These are phyloP conservation scores for Leuciscus idus DNA, from an alignment of 2,113 vertebrate species.

Conservation along the genomic window DNA sequence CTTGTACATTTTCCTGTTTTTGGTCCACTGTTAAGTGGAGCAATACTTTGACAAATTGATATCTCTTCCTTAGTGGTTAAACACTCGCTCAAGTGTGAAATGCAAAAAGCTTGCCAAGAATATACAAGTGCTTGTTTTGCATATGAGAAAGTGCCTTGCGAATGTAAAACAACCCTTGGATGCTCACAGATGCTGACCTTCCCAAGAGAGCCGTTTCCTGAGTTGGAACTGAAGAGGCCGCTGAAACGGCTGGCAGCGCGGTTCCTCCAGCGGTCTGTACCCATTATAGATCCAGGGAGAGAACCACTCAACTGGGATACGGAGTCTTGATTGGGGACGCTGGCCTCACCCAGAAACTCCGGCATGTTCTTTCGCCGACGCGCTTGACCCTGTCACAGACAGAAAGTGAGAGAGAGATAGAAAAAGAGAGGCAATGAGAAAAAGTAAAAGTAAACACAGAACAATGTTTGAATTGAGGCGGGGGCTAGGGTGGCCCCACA, in stretches of 20 bases:
- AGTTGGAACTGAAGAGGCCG: slow-evolving; percentile 84
- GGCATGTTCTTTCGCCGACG: slow-evolving; percentile 92
- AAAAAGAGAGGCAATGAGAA: neutral
- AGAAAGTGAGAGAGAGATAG: neutral
- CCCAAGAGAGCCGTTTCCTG: slow-evolving; percentile 69
- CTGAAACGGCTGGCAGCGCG: slow-evolving; percentile 91
- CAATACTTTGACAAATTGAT: slow-evolving; percentile 14
- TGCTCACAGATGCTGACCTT: slow-evolving; percentile 83
- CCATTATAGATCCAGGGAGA: slow-evolving; percentile 68
- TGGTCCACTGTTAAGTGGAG: neutral
- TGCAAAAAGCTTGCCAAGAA: neutral
- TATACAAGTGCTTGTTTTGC: neutral
- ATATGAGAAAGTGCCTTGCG: neutral
- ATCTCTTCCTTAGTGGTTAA: slow-evolving; percentile 10
- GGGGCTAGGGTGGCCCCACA: neutral
- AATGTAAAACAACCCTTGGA: neutral
- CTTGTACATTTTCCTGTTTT: slow-evolving; percentile 40
- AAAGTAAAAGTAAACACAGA: neutral
- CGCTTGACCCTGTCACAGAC: slow-evolving; percentile 78
- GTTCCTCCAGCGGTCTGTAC: slow-evolving; percentile 90
- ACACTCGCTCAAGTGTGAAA: slow-evolving; percentile 17
- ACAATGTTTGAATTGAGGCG: neutral
- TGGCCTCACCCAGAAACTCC: slow-evolving; percentile 88
- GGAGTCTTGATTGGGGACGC: slow-evolving; percentile 78
- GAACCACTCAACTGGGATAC: slow-evolving; percentile 71